Percentiles rank a stretch among this genome's conserved stretches.
Conservation (phyloP, 2,888 invertebrate genomes). For the Chalcis sispes region DNA sequence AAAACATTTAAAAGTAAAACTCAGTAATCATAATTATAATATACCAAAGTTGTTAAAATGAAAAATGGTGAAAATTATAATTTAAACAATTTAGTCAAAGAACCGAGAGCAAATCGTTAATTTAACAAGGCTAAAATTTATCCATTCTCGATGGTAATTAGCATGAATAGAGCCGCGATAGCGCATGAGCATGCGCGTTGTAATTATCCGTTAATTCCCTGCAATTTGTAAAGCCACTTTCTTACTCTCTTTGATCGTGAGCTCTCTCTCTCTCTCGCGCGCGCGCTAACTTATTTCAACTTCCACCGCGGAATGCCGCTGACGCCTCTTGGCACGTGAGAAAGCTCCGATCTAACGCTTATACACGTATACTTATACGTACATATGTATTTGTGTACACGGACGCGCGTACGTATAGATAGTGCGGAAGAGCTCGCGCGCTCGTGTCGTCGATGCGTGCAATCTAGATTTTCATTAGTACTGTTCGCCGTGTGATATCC, state of each 20-base stretch:
- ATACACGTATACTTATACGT: too few species aligned
- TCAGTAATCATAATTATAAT: too few species aligned
- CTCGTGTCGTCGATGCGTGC: slow-evolving; percentile 53
- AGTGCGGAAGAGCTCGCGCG: not conserved
- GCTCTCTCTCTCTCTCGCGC: not conserved
- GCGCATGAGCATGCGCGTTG: slow-evolving; percentile 28
- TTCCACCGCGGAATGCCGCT: slow-evolving; percentile 27
- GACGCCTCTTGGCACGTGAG: slow-evolving; percentile 56
- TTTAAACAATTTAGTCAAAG: slow-evolving; percentile 20
- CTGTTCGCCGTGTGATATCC: slow-evolving; percentile 54
- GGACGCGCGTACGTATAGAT: not conserved
- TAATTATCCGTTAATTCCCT: slow-evolving; percentile 58
- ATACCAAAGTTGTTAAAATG: too few species aligned
- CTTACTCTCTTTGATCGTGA: slow-evolving; percentile 1
- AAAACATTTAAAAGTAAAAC: too few species aligned
- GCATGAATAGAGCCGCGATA: slow-evolving; percentile 6
- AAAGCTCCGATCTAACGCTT: slow-evolving; percentile 20
- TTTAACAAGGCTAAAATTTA: slow-evolving; percentile 45
- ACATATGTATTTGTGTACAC: too few species aligned
- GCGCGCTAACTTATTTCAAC: not conserved
- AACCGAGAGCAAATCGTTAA: slow-evolving; percentile 31
- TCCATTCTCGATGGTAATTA: slow-evolving; percentile 40
- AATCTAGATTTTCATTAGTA: slow-evolving; percentile 63
- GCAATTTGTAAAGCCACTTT: slow-evolving; percentile 60
- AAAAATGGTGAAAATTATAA: slow-evolving; percentile 34